Base-by-base conservation (phyloP, 2,797 vertebrate species). In the Sternarchorhynchus goeldii region DNA sequence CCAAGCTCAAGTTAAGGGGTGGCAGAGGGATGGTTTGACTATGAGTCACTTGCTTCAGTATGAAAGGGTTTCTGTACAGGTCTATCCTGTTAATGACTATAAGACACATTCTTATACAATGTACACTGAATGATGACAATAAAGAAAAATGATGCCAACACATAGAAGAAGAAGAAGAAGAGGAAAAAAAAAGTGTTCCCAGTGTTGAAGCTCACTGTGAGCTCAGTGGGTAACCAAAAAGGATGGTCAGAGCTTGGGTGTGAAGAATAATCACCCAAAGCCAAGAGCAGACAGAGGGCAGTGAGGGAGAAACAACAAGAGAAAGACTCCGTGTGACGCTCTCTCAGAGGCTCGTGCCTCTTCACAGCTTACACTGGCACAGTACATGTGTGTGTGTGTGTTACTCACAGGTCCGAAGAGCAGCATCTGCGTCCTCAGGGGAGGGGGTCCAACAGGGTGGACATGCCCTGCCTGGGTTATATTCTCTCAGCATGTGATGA, bases 401-500 rank as follows among this genome's bases (percentile, higher is more conserved):
- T 5, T 8, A 39, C 90, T 87, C 77, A 93, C 93, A 89, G 0
- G 90, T 92, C 80, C 88, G 90, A 77, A 84, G 16, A 0, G 91
- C 86, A 6, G 88, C 85, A n/a, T 85, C 78, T 0, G 85, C 80
- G 0, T 94, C 90, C 0, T 87, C 89, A 0, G 79, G 69, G 0
- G 90, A 59, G 0, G 92, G 93, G 4, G 7, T 90, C 93, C 93
- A 94, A 18, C 84, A 84, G 0, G 78, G 7, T 32, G 91, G 92
- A 66, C 87, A 87, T 14, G 80, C 7, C 70, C 85, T 90, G 8
- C 85, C 88, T 0, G 84, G 85, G 85, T 70, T 88, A 85, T 94
- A 94, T 78, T 93, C 92, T 50, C 88, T 87, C 81, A 94, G 81
- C 92, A 94, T 92, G 87, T 94, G 93, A 82, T 94, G 92, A 36